A percentile compares a stretch with the other conserved stretches of the same genome.
Conservation (phyloP, 2,888 invertebrate genomes). For the Ryuthela nishihirai region DNA sequence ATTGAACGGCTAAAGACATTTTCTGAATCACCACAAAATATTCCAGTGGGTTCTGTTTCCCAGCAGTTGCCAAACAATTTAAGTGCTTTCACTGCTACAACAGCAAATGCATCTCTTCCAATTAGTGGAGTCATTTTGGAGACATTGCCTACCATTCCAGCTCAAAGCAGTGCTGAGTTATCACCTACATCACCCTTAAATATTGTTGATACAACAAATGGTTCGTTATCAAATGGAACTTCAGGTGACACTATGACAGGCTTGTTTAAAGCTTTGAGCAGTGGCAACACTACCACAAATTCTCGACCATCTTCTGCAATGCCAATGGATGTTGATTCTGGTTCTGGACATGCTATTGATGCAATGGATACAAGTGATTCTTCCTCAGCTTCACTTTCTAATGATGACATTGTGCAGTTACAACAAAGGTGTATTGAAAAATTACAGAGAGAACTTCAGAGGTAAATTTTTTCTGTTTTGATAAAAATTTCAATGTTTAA, state of each 20-base stretch:
- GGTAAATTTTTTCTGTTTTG: conserved; percentile 50
- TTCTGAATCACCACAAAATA: conserved; percentile 45
- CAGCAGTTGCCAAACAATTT: neutral
- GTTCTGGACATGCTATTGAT: conserved; percentile 22
- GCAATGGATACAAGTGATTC: conserved; percentile 27
- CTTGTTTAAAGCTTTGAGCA: conserved; percentile 7
- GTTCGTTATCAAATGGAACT: too few species aligned
- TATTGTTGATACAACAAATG: too few species aligned
- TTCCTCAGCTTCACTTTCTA: conserved; percentile 16
- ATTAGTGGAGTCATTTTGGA: conserved; percentile 3
- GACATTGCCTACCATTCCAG: conserved; percentile 21
- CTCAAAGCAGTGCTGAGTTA: too few species aligned
- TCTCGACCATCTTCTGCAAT: conserved; percentile 48
- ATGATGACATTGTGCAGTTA: conserved; percentile 39
- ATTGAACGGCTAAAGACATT: conserved; percentile 78
- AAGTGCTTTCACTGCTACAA: too few species aligned
- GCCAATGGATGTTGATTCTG: conserved; percentile 47
- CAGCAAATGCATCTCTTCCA: neutral
- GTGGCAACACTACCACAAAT: neutral
- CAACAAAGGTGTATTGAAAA: conserved; percentile 85
- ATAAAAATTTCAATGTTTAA: neutral
- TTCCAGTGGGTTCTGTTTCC: neutral
- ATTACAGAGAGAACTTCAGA: conserved; percentile 72
- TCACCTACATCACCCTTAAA: too few species aligned
- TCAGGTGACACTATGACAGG: conserved; percentile 10